Base-by-base conservation (phyloP, 2,888 invertebrate species). In the Stenotaenia linearis region DNA sequence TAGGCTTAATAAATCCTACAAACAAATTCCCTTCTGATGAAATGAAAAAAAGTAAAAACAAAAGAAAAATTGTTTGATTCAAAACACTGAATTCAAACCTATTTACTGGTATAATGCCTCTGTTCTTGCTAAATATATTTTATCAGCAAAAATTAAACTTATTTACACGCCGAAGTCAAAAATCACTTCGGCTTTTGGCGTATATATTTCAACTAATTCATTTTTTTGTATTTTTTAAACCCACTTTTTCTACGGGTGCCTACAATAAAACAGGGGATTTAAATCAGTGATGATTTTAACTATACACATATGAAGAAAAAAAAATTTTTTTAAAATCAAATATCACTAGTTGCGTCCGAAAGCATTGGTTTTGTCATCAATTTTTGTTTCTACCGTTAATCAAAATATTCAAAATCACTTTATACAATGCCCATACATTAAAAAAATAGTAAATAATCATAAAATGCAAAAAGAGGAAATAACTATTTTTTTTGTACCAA, bases 341-440 rank as follows among this genome's bases (percentile, higher is more conserved):
- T 35, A 77, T 77, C 76, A 56, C 79, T 56, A 40, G 50, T 56
- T 21, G 23, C 56, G 61, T 77, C 76, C 77, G 56, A 32, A 32
- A 77, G 56, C 32, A 50, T 77, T 35, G 32, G 56, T 77, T 79
- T 79, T 30, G 32, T 76, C 75, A 77, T 40, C 79, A 76, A 30
- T 37, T 79, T 75, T 45, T 23, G 61, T 61, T 23, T 25, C 25
- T 25, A 61, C 21, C 23, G 10, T 61, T 7, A 45, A 7, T 45
- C 45, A 45, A 45, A 45, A 45, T 45, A 45, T 45, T 61, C 23
- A 61, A 61, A 61, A 61, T 61, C 23, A 61, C 25, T 61, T 61
- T 61, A 61, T 61, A 61, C 61, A 61, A 21, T 61, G 61, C 61
- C 61, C 61, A 61, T 61, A 61, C 23, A 23, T 61, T 61, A 61